These are phyloP conservation scores for Ceratina calcarata DNA, from an alignment of 1,140 invertebrate species.

Conservation along the genomic window DNA sequence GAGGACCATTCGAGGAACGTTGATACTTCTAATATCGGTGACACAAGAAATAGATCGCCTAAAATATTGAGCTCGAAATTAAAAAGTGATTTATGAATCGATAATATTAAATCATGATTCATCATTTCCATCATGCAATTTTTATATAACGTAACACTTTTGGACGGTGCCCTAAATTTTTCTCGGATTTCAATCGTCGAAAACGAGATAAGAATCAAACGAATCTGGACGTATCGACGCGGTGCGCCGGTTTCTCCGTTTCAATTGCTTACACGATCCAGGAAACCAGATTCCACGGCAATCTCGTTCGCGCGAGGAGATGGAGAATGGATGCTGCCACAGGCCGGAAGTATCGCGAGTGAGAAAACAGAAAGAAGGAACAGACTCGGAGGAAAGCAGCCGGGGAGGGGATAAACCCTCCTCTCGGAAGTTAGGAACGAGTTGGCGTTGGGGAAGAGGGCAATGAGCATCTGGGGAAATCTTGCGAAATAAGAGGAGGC, in stretches of 20 bases:
- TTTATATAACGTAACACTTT: too few species aligned
- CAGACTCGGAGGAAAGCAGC: constrained; percentile 9
- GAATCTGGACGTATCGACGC: background rate
- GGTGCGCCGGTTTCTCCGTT: background rate
- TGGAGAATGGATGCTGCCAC: constrained; percentile 38
- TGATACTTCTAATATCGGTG: background rate
- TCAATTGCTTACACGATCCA: constrained; percentile 13
- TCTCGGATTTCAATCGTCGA: background rate
- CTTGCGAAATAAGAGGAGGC: constrained; percentile 66
- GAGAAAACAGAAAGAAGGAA: constrained; percentile 37
- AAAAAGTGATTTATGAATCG: too few species aligned
- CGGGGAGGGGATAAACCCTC: constrained; percentile 56
- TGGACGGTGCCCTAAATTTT: too few species aligned
- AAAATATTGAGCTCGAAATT: too few species aligned
- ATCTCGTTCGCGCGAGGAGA: constrained; percentile 10
- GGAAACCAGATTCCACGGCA: constrained; percentile 2
- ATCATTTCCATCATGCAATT: too few species aligned
- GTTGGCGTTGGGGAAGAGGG: constrained; percentile 64
- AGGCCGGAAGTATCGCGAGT: constrained; percentile 31
- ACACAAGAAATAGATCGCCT: too few species aligned
- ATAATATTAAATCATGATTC: too few species aligned
- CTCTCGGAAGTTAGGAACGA: constrained; percentile 65
- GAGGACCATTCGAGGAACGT: background rate
- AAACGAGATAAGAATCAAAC: background rate
- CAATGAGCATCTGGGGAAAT: constrained; percentile 70